phyloP scores from a whole-genome alignment of 1,140 invertebrate genomes.

The Hypsibius dujardini region DNA sequence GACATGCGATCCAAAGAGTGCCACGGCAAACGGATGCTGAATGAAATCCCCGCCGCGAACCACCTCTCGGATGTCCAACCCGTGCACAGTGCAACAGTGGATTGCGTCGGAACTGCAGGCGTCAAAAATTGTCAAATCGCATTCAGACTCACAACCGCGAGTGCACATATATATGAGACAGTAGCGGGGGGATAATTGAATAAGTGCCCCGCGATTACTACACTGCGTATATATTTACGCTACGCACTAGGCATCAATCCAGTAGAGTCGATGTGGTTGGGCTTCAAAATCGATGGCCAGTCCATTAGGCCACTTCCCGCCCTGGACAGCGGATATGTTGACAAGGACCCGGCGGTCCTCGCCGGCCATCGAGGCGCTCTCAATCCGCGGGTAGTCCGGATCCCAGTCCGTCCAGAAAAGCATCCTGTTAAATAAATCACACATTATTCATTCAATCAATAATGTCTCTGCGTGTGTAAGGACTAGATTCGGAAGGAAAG shows the following conservation, averaged over 20 bases:
- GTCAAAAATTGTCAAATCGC: conserved; percentile 22
- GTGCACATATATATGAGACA: conserved; percentile 17
- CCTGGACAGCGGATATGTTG: conserved; percentile 31
- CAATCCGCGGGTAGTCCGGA: conserved; percentile 36
- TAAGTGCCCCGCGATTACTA: background rate
- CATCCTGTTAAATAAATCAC: conserved; percentile 32
- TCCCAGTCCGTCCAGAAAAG: conserved; percentile 79
- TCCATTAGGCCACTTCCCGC: conserved; percentile 50
- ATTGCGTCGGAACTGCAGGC: conserved; percentile 55
- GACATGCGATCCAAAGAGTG: conserved; percentile 63
- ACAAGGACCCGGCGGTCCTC: conserved; percentile 36
- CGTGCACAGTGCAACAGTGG: conserved; percentile 51
- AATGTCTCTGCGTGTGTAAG: background rate
- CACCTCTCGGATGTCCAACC: conserved; percentile 37
- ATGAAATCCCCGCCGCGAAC: conserved; percentile 39
- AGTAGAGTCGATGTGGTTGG: conserved; percentile 38
- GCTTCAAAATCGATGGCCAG: conserved; percentile 44
- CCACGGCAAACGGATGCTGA: conserved; percentile 64
- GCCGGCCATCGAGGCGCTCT: conserved; percentile 42
- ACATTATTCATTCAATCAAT: conserved; percentile 18
- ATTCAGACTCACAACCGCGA: conserved; percentile 18
- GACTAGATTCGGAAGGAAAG: too few species aligned
- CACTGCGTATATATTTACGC: conserved; percentile 10
- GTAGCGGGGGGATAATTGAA: background rate
- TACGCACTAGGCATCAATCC: conserved; percentile 42